Evolutionary conservation across 2,113 vertebrate species (phyloP), one percentile per base, ranked within the genome.

Genomic region (Lethenteron camtschaticum): DNA sequence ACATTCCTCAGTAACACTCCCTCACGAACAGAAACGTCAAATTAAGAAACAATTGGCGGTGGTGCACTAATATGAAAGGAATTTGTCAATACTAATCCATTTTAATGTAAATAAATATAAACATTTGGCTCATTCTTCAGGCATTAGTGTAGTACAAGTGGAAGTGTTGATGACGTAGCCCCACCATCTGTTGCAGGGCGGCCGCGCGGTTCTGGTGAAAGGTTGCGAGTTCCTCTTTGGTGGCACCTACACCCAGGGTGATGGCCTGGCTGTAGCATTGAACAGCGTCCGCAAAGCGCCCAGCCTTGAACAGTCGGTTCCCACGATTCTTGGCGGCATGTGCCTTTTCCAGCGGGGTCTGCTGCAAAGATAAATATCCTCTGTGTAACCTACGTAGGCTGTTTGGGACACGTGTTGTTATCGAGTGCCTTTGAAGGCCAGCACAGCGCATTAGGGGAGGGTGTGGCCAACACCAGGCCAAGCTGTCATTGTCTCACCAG

Each of bases 261-360:
- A 66, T n/a, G n/a, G 63, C 63, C 20, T 66, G 63, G n/a, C n/a
- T 66, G 63, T 66, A 66, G 63, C 63, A 66, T 66, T 66, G n/a
- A 16, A 66, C 63, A 9, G 63, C 63, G n/a, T 66, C 63, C 9
- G 63, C 20, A 20, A 16, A 66, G n/a, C 20, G n/a, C 20, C 20
- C 63, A 11, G 63, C 63, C n/a, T 20, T n/a, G 24, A 66, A 66
- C 63, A 66, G 63, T 9, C 20, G n/a, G 24, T 66, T 66, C 63
- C 63, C 63, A 11, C 63, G n/a, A 20, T 66, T 66, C 20, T 66
- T 66, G 24, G 63, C 63, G 24, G 10, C 63, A n/a, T 66, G 63
- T n/a, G n/a, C n/a, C n/a, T n/a, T 9, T 24, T 66, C 63, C 63
- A 66, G n/a, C n/a, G 63, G 24, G n/a, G 63, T n/a, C 63, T 66